Evolutionary conservation across 2,797 vertebrate genomes (phyloP).

Genomic region (Lates japonicus): DNA sequence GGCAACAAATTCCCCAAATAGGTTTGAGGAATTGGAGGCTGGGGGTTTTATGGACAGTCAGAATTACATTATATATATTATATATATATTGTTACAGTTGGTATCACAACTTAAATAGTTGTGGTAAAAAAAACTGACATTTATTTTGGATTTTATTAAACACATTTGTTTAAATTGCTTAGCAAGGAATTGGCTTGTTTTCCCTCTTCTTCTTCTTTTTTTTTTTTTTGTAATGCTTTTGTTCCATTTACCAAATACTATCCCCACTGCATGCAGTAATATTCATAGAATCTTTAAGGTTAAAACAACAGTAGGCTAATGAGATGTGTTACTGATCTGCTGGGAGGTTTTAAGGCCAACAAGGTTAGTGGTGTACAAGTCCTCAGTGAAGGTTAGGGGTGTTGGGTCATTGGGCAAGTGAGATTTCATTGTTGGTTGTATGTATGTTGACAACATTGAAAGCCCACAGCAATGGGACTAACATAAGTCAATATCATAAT

Average conservation of each 20-base stretch:
- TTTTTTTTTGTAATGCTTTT: neutral
- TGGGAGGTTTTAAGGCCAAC: conserved; percentile 9
- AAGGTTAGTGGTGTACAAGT: neutral
- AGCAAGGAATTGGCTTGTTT: conserved; percentile 2
- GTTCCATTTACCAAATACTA: neutral
- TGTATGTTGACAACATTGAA: neutral
- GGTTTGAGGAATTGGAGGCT: neutral
- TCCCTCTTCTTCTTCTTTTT: too few species aligned
- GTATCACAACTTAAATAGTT: neutral
- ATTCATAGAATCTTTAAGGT: neutral
- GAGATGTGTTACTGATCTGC: conserved; percentile 16
- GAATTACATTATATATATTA: neutral
- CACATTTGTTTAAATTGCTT: neutral
- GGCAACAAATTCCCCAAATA: neutral
- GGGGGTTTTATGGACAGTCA: neutral
- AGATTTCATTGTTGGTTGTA: conserved; percentile 6
- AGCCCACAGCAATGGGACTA: neutral
- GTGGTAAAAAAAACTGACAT: neutral
- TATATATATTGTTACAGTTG: conserved; percentile 2
- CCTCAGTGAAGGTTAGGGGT: conserved; percentile 4
- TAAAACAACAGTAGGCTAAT: neutral
- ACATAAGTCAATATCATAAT: neutral
- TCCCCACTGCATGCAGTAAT: neutral
- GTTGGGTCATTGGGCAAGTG: neutral
- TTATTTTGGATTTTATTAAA: neutral